Percentiles rank a stretch among this genome's conserved stretches.
These are phyloP conservation scores for Orthosia cruda DNA, from an alignment of 2,888 invertebrate genomes.

Conservation along the genomic window DNA sequence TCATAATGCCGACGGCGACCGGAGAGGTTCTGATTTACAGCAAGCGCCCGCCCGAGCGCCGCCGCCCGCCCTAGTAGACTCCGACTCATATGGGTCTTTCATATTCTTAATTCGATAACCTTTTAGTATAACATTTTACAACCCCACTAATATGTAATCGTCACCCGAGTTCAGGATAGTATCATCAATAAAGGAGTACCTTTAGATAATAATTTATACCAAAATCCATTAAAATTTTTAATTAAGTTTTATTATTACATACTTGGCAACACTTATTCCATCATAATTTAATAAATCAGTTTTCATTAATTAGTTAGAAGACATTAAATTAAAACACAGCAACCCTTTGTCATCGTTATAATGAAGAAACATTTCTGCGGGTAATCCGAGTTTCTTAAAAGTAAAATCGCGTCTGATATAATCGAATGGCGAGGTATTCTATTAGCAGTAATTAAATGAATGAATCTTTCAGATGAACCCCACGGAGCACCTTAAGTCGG, in stretches of 20 bases:
- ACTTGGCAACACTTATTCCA: neutral
- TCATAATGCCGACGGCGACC: constrained; percentile 91
- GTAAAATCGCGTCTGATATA: constrained; percentile 62
- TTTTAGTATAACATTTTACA: constrained; percentile 15
- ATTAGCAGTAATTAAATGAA: constrained; percentile 87
- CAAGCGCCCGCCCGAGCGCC: constrained; percentile 71
- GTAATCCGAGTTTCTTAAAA: constrained; percentile 41
- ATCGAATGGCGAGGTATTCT: constrained; percentile 70
- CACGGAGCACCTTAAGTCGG: constrained; percentile 87
- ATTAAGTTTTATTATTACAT: neutral
- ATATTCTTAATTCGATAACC: constrained; percentile 26
- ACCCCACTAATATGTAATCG: neutral
- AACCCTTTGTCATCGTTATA: constrained; percentile 28
- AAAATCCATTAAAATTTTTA: neutral
- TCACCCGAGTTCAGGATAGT: neutral
- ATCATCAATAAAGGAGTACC: neutral
- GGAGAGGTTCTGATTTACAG: constrained; percentile 89
- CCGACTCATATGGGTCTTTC: constrained; percentile 27
- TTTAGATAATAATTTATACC: constrained; percentile 1
- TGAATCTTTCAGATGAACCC: constrained; percentile 85
- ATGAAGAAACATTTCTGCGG: constrained; percentile 4
- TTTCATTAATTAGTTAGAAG: neutral
- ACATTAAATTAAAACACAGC: constrained; percentile 1
- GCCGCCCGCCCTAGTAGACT: constrained; percentile 57
- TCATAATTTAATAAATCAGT: no score